phyloP scores from a whole-genome alignment of 2,888 invertebrate species.

The Nymphalis urticae region DNA sequence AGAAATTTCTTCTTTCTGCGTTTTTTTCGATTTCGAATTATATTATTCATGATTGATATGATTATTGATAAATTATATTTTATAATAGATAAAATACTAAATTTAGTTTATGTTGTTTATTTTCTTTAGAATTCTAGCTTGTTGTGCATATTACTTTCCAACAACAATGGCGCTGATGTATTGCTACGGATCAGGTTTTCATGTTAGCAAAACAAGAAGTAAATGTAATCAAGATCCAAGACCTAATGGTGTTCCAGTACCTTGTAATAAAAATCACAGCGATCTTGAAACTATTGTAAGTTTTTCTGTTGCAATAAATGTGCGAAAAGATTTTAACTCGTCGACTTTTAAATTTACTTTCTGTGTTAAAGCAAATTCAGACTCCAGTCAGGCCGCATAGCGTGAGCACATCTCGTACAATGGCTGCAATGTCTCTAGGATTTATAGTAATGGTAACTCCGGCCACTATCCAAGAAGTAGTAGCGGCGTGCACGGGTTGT shows the following conservation, averaged over 20 bases:
- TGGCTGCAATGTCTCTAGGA: conserved; percentile 95
- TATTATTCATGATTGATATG: no score
- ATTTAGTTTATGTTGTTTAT: conserved; percentile 9
- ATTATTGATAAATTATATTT: no score
- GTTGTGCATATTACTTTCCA: conserved; percentile 94
- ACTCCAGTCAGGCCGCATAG: conserved; percentile 85
- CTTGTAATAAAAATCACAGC: conserved; percentile 65
- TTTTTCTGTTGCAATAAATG: conserved; percentile 21
- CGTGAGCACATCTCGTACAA: conserved; percentile 91
- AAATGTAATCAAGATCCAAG: conserved; percentile 76
- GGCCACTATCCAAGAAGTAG: conserved; percentile 95
- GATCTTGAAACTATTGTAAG: conserved; percentile 50
- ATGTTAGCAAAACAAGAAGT: conserved; percentile 90
- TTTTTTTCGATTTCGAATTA: no score
- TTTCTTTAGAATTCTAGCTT: conserved; percentile 87
- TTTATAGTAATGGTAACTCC: conserved; percentile 96
- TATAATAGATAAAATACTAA: neutral
- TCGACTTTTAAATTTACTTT: conserved; percentile 12
- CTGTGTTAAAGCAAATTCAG: conserved; percentile 57
- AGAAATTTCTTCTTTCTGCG: neutral
- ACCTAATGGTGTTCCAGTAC: conserved; percentile 65
- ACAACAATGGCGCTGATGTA: conserved; percentile 96
- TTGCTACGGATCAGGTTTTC: conserved; percentile 94
- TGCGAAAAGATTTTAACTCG: conserved; percentile 8
- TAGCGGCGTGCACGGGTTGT: conserved; percentile 93